Conservation (phyloP, 2,888 invertebrate genomes). For the Hirtodrosophila cameraria region DNA sequence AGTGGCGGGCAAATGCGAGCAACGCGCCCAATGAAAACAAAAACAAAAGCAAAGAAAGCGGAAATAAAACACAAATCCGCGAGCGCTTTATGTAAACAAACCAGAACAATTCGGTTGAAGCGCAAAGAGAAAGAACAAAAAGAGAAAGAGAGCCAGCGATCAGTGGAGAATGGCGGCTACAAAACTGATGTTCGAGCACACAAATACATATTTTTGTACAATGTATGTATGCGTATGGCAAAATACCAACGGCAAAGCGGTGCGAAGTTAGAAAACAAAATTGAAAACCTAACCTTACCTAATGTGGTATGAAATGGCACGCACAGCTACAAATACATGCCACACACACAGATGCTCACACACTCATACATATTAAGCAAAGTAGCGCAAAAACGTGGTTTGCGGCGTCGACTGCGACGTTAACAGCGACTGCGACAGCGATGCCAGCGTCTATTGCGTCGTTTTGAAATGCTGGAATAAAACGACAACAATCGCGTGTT, state of each 20-base stretch:
- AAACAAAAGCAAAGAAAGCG: conserved; percentile 51
- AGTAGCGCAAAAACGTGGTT: conserved; percentile 69
- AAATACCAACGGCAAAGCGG: conserved; percentile 38
- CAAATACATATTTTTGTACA: background rate
- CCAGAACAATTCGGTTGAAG: conserved; percentile 22
- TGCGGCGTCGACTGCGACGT: conserved; percentile 29
- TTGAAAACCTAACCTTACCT: conserved; percentile 81
- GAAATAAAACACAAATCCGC: conserved; percentile 59
- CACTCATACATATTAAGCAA: conserved; percentile 7
- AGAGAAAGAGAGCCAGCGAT: conserved; percentile 17
- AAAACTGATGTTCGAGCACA: conserved; percentile 42
- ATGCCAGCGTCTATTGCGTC: conserved; percentile 63
- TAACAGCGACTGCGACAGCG: conserved; percentile 24
- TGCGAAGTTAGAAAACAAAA: conserved; percentile 64
- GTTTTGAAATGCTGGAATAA: conserved; percentile 52
- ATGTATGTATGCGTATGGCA: conserved; percentile 16
- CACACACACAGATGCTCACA: conserved; percentile 18
- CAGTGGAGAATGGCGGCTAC: conserved; percentile 13
- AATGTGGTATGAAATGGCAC: conserved; percentile 73
- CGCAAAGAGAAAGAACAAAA: conserved; percentile 9
- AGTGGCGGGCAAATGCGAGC: conserved; percentile 13
- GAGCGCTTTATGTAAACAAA: conserved; percentile 72
- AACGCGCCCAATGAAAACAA: conserved; percentile 36
- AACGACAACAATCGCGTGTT: conserved; percentile 39
- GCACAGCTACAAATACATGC: conserved; percentile 29